Percentiles rank a stretch among this genome's conserved stretches.
Conservation (phyloP, 2,797 vertebrate genomes). For the Leptoclinus maculatus region DNA sequence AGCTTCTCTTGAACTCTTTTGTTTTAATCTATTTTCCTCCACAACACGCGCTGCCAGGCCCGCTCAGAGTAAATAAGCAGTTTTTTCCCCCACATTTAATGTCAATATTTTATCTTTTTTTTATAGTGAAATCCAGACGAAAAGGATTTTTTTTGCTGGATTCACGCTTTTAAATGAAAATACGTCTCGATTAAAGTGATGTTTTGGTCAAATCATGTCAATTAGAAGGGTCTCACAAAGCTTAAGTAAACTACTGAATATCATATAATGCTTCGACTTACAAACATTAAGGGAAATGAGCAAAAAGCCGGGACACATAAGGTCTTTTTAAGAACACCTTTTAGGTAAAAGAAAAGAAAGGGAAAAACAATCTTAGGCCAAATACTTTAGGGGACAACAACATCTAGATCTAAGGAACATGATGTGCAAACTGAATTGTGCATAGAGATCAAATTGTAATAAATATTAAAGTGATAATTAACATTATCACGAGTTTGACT, state of each 20-base stretch:
- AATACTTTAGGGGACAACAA: constrained; percentile 67
- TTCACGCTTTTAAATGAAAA: constrained; percentile 42
- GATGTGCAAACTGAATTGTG: constrained; percentile 83
- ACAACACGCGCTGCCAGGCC: constrained; percentile 42
- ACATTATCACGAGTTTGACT: constrained; percentile 72
- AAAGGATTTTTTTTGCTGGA: constrained; percentile 38
- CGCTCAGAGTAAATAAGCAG: constrained; percentile 67
- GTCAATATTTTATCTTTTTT: constrained; percentile 46
- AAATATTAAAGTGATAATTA: constrained; percentile 79
- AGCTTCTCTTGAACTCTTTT: constrained; percentile 30
- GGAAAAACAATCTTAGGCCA: constrained; percentile 63
- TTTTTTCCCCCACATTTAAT: constrained; percentile 58
- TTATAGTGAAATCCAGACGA: constrained; percentile 58
- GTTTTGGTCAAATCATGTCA: constrained; percentile 40
- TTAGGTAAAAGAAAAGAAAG: constrained; percentile 35
- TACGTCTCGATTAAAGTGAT: constrained; percentile 42
- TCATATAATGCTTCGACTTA: constrained; percentile 62
- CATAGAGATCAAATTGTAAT: constrained; percentile 84
- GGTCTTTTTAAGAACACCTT: constrained; percentile 66
- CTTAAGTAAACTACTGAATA: constrained; percentile 58
- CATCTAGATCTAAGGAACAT: constrained; percentile 61
- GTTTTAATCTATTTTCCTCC: background rate
- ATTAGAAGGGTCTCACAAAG: constrained; percentile 65
- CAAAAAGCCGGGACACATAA: constrained; percentile 55
- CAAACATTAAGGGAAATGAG: constrained; percentile 63